phyloP scores from a whole-genome alignment of 2,888 invertebrate species.

The Archips crataeganus region DNA sequence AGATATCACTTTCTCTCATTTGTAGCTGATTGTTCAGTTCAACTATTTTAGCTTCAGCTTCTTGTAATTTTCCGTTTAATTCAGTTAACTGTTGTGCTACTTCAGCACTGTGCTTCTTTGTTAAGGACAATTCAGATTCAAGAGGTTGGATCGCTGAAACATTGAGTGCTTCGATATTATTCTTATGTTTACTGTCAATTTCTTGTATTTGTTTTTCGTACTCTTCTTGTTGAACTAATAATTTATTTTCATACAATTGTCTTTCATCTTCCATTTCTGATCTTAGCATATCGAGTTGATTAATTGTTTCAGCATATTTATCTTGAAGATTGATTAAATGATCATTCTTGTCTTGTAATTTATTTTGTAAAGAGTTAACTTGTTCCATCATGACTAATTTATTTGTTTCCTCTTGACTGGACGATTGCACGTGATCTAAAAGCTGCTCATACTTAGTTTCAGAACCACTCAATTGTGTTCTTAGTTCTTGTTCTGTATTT shows the following conservation, averaged over 20 bases:
- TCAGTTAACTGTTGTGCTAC: slow-evolving; percentile 61
- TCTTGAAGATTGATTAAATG: slow-evolving; percentile 71
- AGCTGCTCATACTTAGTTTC: slow-evolving; percentile 81
- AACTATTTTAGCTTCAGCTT: slow-evolving; percentile 55
- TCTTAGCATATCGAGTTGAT: slow-evolving; percentile 72
- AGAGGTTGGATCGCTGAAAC: slow-evolving; percentile 59
- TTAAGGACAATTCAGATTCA: slow-evolving; percentile 59
- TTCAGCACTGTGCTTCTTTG: slow-evolving; percentile 61
- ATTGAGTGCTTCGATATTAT: slow-evolving; percentile 50
- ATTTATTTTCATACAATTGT: slow-evolving; percentile 74
- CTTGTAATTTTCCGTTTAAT: slow-evolving; percentile 54
- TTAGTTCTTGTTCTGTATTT: slow-evolving; percentile 78
- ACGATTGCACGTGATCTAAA: slow-evolving; percentile 75
- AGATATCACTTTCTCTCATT: slow-evolving; percentile 74
- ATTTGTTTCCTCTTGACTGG: slow-evolving; percentile 79
- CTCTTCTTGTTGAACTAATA: slow-evolving; percentile 76
- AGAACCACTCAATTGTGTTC: slow-evolving; percentile 79
- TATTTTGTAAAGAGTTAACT: slow-evolving; percentile 71
- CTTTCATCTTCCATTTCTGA: slow-evolving; percentile 81
- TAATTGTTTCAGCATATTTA: slow-evolving; percentile 74
- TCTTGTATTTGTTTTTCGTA: slow-evolving; percentile 74
- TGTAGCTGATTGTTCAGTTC: slow-evolving; percentile 66
- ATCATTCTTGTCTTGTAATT: slow-evolving; percentile 78
- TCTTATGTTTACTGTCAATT: slow-evolving; percentile 56
- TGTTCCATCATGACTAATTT: slow-evolving; percentile 74